These are phyloP conservation scores for Diabrotica undecimpunctata DNA, from an alignment of 1,140 invertebrate species.

Conservation along the genomic window DNA sequence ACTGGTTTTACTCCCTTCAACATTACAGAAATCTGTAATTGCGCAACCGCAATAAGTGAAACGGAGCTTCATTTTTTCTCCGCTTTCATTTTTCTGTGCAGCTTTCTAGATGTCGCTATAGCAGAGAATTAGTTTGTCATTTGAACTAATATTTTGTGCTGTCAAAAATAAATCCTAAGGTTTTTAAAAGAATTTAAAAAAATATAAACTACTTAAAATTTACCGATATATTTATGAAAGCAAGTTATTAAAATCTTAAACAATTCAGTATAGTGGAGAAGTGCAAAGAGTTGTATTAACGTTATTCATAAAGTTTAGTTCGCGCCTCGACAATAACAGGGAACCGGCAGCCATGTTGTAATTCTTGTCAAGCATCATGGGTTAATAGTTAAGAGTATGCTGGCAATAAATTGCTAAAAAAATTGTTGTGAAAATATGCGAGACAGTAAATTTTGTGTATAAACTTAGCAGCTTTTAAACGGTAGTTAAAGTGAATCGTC, in stretches of 20 bases:
- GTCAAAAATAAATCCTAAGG: slow-evolving; percentile 22
- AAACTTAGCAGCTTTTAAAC: slow-evolving; percentile 31
- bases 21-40: neutral
- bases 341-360: slow-evolving; percentile 48
- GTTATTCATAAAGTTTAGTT: slow-evolving; percentile 33
- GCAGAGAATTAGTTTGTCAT: slow-evolving; percentile 13
- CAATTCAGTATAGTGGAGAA: neutral
- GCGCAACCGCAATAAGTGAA: slow-evolving; percentile 8
- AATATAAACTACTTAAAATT: slow-evolving; percentile 6
- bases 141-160: slow-evolving; percentile 25
- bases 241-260: neutral
- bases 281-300: neutral
- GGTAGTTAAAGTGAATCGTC: slow-evolving; percentile 25
- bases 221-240: neutral
- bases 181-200: slow-evolving; percentile 15
- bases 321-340: slow-evolving; percentile 43
- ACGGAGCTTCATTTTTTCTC: slow-evolving; percentile 1
- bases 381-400: slow-evolving; percentile 40
- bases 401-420: slow-evolving; percentile 30
- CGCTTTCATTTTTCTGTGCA: neutral
- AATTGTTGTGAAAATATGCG: slow-evolving; percentile 22
- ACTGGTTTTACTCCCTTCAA: too few relatives aligned
- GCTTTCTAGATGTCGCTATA: slow-evolving; percentile 12
- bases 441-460: slow-evolving; percentile 21
- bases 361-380: slow-evolving; percentile 47